phyloP scores from a whole-genome alignment of 2,113 vertebrate genomes.

The Vulpes ferrilata region DNA sequence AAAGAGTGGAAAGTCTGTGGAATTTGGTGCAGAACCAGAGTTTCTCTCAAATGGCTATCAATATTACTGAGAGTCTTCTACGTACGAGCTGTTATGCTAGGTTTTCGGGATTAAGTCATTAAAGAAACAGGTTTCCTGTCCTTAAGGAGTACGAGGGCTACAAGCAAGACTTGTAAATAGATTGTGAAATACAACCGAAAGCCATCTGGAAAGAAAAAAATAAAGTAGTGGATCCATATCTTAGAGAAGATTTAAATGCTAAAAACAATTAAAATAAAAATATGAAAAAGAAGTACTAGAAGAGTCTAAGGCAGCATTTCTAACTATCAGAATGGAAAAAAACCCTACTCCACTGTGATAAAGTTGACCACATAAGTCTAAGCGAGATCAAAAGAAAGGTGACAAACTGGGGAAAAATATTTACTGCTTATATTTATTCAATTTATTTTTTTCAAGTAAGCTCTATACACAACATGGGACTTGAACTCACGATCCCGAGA shows the following conservation, averaged over 20 bases:
- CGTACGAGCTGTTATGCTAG: background rate
- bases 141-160: background rate
- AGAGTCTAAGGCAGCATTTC: background rate
- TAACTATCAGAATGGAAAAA: background rate
- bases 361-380: background rate
- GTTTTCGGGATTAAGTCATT: background rate
- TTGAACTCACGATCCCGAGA: background rate
- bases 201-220: background rate
- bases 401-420: background rate
- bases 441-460: background rate
- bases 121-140: background rate
- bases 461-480: background rate
- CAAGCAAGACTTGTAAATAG: background rate
- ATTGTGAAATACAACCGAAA: background rate
- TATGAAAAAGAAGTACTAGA: background rate
- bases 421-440: background rate
- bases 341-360: background rate
- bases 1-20: background rate
- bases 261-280: slow-evolving; percentile 11
- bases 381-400: slow-evolving; percentile 6
- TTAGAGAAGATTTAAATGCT: background rate
- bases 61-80: background rate
- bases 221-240: background rate
- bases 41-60: background rate
- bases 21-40: background rate